Percentiles rank a stretch among this genome's conserved stretches.
Evolutionary conservation across 2,888 invertebrate species (phyloP).

Genomic region (Blastobasis adustella): DNA sequence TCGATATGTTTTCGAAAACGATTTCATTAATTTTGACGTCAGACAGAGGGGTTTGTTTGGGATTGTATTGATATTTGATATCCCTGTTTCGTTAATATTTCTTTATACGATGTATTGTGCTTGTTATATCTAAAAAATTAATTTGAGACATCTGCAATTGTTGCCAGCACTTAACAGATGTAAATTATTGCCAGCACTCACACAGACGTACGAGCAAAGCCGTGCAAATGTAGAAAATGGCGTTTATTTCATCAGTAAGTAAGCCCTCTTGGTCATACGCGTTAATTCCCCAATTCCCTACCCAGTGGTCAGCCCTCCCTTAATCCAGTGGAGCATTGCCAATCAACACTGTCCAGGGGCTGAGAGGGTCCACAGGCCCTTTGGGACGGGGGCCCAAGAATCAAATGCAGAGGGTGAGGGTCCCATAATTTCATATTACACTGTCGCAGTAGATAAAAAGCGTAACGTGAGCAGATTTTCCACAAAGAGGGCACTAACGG

Average conservation of each 20-base stretch:
- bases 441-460: neutral
- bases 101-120: too few relatives aligned
- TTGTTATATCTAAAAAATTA: constrained; percentile 8
- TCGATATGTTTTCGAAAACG: constrained; percentile 66
- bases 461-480: neutral
- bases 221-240: too few relatives aligned
- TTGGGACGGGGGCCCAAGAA: constrained; percentile 19
- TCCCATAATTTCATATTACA: too few relatives aligned
- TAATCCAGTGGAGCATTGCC: constrained; percentile 64
- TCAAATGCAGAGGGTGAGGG: neutral
- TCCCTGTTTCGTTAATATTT: too few relatives aligned
- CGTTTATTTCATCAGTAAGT: constrained; percentile 5
- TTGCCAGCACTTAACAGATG: constrained; percentile 6
- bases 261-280: constrained; percentile 18
- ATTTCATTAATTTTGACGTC: constrained; percentile 57
- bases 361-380: constrained; percentile 31
- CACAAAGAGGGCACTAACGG: too few relatives aligned
- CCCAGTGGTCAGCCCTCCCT: constrained; percentile 53
- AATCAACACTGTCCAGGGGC: constrained; percentile 57
- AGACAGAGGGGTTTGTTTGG: constrained; percentile 41
- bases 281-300: constrained; percentile 59
- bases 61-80: constrained; percentile 1
- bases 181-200: constrained; percentile 1
- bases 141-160: neutral
- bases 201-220: neutral